Percentiles rank a stretch among this genome's conserved stretches.
Evolutionary conservation across 2,113 vertebrate species (phyloP).

Genomic region (Trichechus manatus): DNA sequence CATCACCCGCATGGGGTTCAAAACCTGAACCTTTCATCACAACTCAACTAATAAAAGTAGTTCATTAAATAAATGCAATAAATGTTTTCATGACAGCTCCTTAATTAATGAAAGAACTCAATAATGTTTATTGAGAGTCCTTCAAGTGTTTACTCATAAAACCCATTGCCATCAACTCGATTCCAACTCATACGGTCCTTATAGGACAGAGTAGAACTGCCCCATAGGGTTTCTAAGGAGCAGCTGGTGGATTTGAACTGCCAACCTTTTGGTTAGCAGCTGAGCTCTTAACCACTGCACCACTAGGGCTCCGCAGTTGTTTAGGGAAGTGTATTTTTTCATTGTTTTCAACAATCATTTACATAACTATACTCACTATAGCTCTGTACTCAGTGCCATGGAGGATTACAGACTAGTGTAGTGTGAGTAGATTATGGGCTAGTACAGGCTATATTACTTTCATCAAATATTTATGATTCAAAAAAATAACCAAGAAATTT

Average conservation of each 20-base stretch:
- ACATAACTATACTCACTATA: not conserved
- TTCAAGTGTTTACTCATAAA: not conserved
- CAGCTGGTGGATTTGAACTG: too few species aligned
- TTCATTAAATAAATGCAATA: not conserved
- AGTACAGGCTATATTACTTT: not conserved
- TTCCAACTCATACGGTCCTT: too few species aligned
- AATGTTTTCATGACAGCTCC: not conserved
- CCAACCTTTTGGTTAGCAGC: too few species aligned
- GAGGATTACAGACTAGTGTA: not conserved
- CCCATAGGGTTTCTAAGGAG: too few species aligned
- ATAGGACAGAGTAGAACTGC: too few species aligned
- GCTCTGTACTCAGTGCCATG: not conserved
- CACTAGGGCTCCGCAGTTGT: too few species aligned
- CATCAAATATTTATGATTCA: not conserved
- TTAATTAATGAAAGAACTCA: not conserved
- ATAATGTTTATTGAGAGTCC: not conserved
- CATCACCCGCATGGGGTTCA: not conserved
- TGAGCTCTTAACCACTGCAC: too few species aligned
- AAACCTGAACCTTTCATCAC: slow-evolving; percentile 25
- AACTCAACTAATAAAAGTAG: slow-evolving; percentile 25
- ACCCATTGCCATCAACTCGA: too few species aligned
- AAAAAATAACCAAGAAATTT: not conserved
- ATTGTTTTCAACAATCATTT: not conserved
- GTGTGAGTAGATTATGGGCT: not conserved
- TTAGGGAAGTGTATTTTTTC: not conserved